Evolutionary conservation across 2,113 vertebrate species (phyloP).

Genomic region (Epinephelus moara): DNA sequence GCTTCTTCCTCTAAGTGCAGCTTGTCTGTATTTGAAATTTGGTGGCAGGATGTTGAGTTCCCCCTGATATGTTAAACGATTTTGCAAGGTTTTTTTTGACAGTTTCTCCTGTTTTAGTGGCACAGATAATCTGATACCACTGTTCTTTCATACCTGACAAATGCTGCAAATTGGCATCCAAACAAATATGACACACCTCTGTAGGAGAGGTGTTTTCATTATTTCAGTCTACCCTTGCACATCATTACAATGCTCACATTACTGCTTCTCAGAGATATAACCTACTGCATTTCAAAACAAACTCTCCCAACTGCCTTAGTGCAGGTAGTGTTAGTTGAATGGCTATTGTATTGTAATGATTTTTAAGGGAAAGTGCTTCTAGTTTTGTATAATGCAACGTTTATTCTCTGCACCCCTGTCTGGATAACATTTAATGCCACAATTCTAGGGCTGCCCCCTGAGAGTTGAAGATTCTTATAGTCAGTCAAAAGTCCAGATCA

Average conservation of each 20-base stretch:
- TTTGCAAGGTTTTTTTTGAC: conserved; percentile 8
- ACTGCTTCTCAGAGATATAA: too few species aligned
- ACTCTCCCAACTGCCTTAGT: too few species aligned
- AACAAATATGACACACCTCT: background rate
- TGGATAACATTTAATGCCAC: background rate
- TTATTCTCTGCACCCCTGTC: background rate
- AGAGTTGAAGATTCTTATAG: too few species aligned
- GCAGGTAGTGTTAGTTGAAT: background rate
- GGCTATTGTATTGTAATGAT: background rate
- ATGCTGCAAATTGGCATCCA: conserved; percentile 11
- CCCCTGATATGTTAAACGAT: conserved; percentile 1
- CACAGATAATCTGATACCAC: conserved; percentile 5
- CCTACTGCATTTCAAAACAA: too few species aligned
- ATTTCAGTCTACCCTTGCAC: background rate
- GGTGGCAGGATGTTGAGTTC: background rate
- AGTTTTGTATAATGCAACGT: background rate
- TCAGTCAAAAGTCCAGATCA: too few species aligned
- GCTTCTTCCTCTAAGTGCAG: conserved; percentile 18
- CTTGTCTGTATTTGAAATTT: conserved; percentile 34
- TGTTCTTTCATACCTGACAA: conserved; percentile 19
- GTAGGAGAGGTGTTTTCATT: background rate
- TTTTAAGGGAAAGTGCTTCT: background rate
- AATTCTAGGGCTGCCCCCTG: background rate
- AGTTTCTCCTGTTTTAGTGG: conserved; percentile 1
- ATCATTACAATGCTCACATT: background rate